phyloP scores from a whole-genome alignment of 2,888 invertebrate genomes.

The Amphipyra tragopoginis region DNA sequence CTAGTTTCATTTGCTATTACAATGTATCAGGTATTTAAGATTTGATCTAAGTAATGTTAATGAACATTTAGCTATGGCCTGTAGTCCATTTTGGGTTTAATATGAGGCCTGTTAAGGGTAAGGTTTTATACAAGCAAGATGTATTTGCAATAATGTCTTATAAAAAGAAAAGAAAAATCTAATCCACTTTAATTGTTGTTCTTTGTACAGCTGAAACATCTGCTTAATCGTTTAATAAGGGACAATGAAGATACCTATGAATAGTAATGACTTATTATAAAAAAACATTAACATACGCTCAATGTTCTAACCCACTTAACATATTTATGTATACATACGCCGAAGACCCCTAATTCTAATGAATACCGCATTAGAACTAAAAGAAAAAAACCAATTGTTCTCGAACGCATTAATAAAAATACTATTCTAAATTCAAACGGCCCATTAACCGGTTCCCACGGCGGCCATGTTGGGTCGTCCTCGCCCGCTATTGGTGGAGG shows the following conservation, averaged over 20 bases:
- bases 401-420: conserved; percentile 86
- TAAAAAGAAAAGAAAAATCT: background rate
- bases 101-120: conserved; percentile 2
- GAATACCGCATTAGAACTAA: conserved; percentile 58
- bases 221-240: conserved; percentile 16
- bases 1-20: conserved; percentile 12
- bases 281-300: conserved; percentile 31
- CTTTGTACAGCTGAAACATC: conserved; percentile 17
- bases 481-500: conserved; percentile 88
- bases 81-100: conserved; percentile 18
- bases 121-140: background rate
- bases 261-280: conserved; percentile 10
- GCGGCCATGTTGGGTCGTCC: conserved; percentile 88
- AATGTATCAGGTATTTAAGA: conserved; percentile 16
- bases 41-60: conserved; percentile 30
- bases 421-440: conserved; percentile 89
- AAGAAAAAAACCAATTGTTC: conserved; percentile 81
- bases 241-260: conserved; percentile 11
- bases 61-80: conserved; percentile 16
- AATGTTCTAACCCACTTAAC: conserved; percentile 33
- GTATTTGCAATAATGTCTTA: background rate
- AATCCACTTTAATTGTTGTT: background rate
- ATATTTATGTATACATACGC: conserved; percentile 27
- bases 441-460: conserved; percentile 90
- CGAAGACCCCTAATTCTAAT: conserved; percentile 45